Conservation (phyloP, 2,797 vertebrate genomes). For the Syndactyla subalaris region DNA sequence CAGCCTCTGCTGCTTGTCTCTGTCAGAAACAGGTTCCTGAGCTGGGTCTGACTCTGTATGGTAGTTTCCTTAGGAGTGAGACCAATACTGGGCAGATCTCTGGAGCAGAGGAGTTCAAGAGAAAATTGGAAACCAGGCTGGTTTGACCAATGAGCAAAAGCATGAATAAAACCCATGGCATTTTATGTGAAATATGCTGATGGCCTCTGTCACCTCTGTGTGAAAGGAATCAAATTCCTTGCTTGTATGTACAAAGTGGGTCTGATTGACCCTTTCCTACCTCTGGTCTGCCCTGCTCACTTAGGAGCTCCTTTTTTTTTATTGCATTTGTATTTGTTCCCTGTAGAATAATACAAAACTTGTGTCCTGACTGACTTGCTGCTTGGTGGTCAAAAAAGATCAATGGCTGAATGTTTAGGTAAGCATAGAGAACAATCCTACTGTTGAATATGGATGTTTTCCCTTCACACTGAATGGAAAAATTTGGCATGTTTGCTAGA, state of each 20-base stretch:
- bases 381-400: background rate
- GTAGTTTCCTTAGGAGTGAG: background rate
- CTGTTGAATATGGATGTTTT: background rate
- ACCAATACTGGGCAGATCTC: background rate
- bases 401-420: background rate
- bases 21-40: background rate
- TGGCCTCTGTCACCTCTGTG: background rate
- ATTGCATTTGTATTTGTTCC: background rate
- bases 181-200: background rate
- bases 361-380: background rate
- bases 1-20: background rate
- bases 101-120: background rate
- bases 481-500: background rate
- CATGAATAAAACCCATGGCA: fast-evolving
- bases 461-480: background rate
- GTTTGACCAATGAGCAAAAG: background rate
- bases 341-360: background rate
- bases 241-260: background rate
- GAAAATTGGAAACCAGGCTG: background rate
- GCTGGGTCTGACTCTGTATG: background rate
- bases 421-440: background rate
- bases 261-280: background rate
- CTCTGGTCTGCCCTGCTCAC: fast-evolving
- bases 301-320: background rate
- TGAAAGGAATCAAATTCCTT: background rate